phyloP scores from a whole-genome alignment of 2,797 vertebrate species.

The Sandelia bainsii region DNA sequence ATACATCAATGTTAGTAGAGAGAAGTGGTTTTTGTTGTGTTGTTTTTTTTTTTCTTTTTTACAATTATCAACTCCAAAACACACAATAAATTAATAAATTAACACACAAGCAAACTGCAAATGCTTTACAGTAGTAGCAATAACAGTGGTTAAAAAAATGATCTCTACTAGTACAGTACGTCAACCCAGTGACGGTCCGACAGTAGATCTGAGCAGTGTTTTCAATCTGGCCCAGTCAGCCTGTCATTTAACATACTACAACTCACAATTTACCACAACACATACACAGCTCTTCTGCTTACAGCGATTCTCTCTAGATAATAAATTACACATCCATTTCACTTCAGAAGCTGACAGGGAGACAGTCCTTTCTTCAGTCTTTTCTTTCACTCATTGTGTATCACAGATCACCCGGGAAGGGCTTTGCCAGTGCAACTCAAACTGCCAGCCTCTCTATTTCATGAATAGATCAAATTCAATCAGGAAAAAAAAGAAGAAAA shows the following conservation, averaged over 20 bases:
- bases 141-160: slow-evolving; percentile 79
- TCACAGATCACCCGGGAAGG: slow-evolving; percentile 66
- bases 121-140: slow-evolving; percentile 87
- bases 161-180: slow-evolving; percentile 78
- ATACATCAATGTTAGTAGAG: slow-evolving; percentile 87
- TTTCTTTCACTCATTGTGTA: slow-evolving; percentile 54
- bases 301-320: slow-evolving; percentile 75
- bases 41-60: slow-evolving; percentile 65
- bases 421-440: slow-evolving; percentile 66
- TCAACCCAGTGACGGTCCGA: slow-evolving; percentile 74
- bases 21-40: slow-evolving; percentile 65
- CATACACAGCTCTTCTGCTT: slow-evolving; percentile 75
- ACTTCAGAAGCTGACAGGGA: slow-evolving; percentile 68
- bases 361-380: slow-evolving; percentile 71
- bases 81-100: slow-evolving; percentile 99
- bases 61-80: slow-evolving; percentile 82
- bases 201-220: slow-evolving; percentile 66
- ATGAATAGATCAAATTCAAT: slow-evolving; percentile 49
- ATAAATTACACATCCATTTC: slow-evolving; percentile 82
- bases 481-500: slow-evolving; percentile 38
- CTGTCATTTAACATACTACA: slow-evolving; percentile 73
- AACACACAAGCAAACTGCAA: slow-evolving; percentile 93
- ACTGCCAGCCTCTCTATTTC: slow-evolving; percentile 52
- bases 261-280: slow-evolving; percentile 78
- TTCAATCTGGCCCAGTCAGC: slow-evolving; percentile 60